phyloP scores from a whole-genome alignment of 2,888 invertebrate species.

The Hyposoter didymator region DNA sequence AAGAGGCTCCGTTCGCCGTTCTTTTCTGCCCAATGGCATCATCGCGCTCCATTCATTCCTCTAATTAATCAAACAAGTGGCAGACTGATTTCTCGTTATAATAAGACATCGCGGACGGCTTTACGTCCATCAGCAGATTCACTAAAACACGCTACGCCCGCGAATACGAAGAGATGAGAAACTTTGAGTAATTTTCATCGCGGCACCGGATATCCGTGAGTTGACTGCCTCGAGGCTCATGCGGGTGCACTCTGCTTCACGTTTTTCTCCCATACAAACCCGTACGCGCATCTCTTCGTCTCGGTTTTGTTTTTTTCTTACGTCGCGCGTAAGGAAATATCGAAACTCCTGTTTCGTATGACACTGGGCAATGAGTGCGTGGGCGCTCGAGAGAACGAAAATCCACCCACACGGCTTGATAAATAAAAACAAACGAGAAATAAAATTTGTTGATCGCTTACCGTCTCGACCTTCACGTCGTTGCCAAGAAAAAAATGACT shows the following conservation, averaged over 20 bases:
- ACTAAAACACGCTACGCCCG: neutral
- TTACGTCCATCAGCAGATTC: neutral
- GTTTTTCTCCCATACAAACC: constrained; percentile 63
- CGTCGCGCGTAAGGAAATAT: neutral
- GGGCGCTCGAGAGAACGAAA: constrained; percentile 16
- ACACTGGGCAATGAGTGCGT: neutral
- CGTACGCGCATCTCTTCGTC: constrained; percentile 36
- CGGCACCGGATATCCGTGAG: constrained; percentile 81
- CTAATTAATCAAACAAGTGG: constrained; percentile 40
- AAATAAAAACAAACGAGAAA: constrained; percentile 11
- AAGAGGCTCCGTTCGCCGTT: constrained; percentile 6
- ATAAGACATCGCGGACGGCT: constrained; percentile 3
- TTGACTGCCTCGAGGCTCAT: constrained; percentile 76
- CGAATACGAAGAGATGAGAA: constrained; percentile 13
- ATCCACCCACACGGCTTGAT: constrained; percentile 10
- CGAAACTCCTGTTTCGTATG: neutral
- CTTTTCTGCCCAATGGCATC: constrained; percentile 11
- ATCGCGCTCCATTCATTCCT: constrained; percentile 32
- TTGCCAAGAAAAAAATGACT: neutral
- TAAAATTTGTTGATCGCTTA: neutral
- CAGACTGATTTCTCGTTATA: neutral
- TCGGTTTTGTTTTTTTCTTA: neutral
- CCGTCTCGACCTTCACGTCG: neutral
- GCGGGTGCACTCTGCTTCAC: constrained; percentile 77
- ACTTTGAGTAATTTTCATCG: constrained; percentile 41